phyloP scores from a whole-genome alignment of 1,140 invertebrate species.

The Apocrypta bakeri region DNA sequence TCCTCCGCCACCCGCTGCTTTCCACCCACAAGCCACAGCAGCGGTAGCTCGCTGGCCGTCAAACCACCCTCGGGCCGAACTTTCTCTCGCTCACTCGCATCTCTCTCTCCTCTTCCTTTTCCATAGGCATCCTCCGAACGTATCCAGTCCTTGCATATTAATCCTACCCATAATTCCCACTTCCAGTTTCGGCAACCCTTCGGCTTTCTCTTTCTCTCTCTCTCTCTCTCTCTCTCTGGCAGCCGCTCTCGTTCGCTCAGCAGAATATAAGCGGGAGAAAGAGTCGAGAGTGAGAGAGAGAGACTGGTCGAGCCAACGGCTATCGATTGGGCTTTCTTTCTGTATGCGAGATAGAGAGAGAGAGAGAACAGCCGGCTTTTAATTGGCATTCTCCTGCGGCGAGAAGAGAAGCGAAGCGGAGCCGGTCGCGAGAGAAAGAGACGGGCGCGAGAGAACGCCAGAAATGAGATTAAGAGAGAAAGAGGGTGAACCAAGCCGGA shows the following conservation, averaged over 20 bases:
- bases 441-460: constrained; percentile 43
- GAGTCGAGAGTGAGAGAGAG: constrained; percentile 57
- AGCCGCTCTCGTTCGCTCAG: constrained; percentile 55
- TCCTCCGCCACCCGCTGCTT: constrained; percentile 56
- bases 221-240: constrained; percentile 58
- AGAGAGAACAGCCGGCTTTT: constrained; percentile 65
- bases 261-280: constrained; percentile 56
- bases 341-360: constrained; percentile 40
- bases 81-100: constrained; percentile 26
- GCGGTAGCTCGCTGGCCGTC: constrained; percentile 55
- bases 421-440: constrained; percentile 57
- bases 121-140: constrained; percentile 65
- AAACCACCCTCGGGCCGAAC: constrained; percentile 59
- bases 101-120: constrained; percentile 43
- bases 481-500: constrained; percentile 62
- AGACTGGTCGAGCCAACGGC: constrained; percentile 60
- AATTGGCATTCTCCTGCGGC: constrained; percentile 73
- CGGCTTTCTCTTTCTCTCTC: constrained; percentile 45
- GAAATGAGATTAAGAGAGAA: constrained; percentile 50
- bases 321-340: constrained; percentile 75
- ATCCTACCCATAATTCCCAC: constrained; percentile 76
- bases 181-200: constrained; percentile 75
- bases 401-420: constrained; percentile 63
- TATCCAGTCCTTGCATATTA: constrained; percentile 76
- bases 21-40: constrained; percentile 44